Base-by-base conservation (phyloP, 2,113 vertebrate genomes). In the Paralichthys olivaceus region DNA sequence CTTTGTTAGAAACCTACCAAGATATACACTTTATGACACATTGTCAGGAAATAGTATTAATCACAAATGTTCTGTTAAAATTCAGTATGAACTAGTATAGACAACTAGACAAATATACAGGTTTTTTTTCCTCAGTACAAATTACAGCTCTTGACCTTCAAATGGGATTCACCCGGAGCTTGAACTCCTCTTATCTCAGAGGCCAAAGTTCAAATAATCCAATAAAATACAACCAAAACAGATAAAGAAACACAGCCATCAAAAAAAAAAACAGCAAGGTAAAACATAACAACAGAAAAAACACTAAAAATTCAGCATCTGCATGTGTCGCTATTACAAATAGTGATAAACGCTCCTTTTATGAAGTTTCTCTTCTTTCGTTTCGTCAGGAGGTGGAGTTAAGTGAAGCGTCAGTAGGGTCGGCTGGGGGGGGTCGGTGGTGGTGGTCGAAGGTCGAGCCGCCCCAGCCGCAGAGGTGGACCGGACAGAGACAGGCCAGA, bases 1-100 rank as follows among this genome's bases (percentile, higher is more conserved):
- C 59, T 81, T 90, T 91, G 90, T 93, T 88, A 89, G 92, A 93
- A 96, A 96, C 93, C 95, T 96, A 97, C 94, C 95, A 95, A 96
- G 95, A 96, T 94, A 96, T 96, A 97, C 94, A 96, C 91, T 96
- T 77, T 90, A 91, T 94, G 93, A 89, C 64, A 93, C 92, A 92
- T 92, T 93, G 93, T 94, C 90, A 94, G 94, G 94, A 96, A 95
- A 93, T 80, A 81, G 84, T 88, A 88, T 91, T 86, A 87, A 90
- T 94, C 87, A 91, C 85, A 93, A 92, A 82, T 87, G 71, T 84
- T 82, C 77, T 80, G 87, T 92, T 91, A 91, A 89, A 89, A 90
- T 91, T 92, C 86, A 91, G 88, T 87, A 88, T 90, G 92, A 90
- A 96, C 94, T 95, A 95, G 93, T 95, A 69, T 69, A 69, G 67